Percentiles rank a stretch among this genome's conserved stretches.
phyloP scores from a whole-genome alignment of 2,113 vertebrate genomes.

The Ceyx cyanopectus region DNA sequence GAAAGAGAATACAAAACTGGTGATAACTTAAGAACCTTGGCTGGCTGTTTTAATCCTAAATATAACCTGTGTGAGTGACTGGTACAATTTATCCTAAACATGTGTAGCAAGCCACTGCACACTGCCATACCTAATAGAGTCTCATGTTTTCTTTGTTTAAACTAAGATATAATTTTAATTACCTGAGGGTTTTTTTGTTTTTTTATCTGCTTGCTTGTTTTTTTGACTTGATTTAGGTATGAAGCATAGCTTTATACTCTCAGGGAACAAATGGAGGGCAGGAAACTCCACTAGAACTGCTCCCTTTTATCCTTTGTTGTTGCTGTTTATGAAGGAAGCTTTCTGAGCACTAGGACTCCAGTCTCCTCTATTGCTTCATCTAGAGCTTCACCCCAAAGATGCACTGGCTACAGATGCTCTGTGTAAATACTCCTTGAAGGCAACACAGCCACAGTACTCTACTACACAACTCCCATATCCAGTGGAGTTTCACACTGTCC shows the following conservation, averaged over 20 bases:
- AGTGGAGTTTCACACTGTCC: neutral
- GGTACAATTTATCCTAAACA: neutral
- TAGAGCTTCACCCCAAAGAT: neutral
- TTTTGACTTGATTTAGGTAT: neutral
- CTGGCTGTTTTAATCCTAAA: neutral
- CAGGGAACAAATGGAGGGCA: neutral
- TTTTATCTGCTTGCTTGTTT: neutral
- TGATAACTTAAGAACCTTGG: neutral
- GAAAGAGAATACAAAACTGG: neutral
- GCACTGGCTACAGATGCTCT: neutral
- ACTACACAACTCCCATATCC: neutral
- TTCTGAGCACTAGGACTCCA: neutral
- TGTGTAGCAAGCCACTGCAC: neutral
- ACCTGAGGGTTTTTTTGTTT: rapidly evolving
- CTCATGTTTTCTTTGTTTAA: neutral
- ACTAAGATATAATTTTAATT: neutral
- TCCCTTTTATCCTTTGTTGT: neutral
- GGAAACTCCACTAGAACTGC: neutral
- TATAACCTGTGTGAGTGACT: neutral
- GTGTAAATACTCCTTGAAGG: neutral
- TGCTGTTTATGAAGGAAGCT: neutral
- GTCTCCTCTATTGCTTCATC: neutral
- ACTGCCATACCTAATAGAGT: neutral
- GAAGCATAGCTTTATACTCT: neutral
- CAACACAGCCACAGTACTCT: neutral